These are phyloP conservation scores for Adineta ricciae DNA, from an alignment of 2,888 invertebrate species.

Conservation along the genomic window DNA sequence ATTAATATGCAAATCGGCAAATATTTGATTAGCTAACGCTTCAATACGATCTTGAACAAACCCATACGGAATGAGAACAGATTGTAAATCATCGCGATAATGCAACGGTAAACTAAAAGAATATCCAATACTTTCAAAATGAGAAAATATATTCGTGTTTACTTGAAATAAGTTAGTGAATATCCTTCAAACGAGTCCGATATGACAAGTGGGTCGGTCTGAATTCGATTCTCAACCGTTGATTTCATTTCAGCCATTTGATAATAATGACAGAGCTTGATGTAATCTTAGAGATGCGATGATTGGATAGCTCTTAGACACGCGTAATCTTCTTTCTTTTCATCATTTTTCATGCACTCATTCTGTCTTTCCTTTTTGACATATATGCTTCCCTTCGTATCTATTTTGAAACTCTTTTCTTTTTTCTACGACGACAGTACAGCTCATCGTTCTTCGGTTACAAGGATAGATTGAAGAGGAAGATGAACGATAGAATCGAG, in stretches of 20 bases:
- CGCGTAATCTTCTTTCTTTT: background rate
- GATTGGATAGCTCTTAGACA: background rate
- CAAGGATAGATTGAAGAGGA: no score
- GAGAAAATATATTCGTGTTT: background rate
- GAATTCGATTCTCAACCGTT: background rate
- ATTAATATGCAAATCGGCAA: constrained; percentile 47
- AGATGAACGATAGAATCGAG: no score
- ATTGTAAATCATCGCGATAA: constrained; percentile 53
- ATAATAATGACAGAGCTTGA: background rate
- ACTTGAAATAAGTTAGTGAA: constrained; percentile 3
- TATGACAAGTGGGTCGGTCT: background rate
- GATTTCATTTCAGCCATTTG: background rate
- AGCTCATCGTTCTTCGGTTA: no score
- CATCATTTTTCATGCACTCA: background rate
- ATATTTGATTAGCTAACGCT: constrained; percentile 51
- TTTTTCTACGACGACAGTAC: no score
- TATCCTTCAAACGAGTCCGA: background rate
- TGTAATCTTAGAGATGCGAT: background rate
- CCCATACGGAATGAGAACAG: constrained; percentile 54
- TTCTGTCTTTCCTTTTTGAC: background rate
- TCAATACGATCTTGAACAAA: constrained; percentile 54
- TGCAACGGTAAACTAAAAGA: constrained; percentile 49
- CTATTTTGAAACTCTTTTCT: no score
- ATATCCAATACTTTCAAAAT: background rate
- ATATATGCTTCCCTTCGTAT: background rate